A percentile compares a stretch with the other conserved stretches of the same genome.
These are phyloP conservation scores for Lamellibrachia luymesi DNA, from an alignment of 1,140 invertebrate species.

Conservation along the genomic window DNA sequence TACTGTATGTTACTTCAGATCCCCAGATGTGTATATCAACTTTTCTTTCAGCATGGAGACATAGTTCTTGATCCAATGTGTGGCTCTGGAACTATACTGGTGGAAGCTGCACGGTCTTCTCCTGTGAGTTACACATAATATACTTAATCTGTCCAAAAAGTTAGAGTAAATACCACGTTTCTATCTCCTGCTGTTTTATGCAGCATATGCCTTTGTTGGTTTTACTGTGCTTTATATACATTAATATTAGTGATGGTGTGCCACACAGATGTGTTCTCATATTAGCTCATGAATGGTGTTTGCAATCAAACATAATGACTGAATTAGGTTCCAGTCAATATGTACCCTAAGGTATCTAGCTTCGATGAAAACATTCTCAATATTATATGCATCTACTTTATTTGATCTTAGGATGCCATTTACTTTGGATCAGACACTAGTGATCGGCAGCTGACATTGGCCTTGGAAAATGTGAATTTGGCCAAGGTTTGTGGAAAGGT, in stretches of 20 bases:
- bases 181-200: background rate
- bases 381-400: background rate
- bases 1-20: background rate
- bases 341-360: background rate
- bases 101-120: background rate
- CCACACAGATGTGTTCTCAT: background rate
- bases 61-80: constrained; percentile 14
- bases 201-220: no score
- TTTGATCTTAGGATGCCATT: background rate
- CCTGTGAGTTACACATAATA: background rate
- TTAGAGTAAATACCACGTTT: background rate
- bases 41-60: constrained; percentile 9
- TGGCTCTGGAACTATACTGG: constrained; percentile 8
- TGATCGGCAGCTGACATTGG: background rate
- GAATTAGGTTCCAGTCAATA: background rate
- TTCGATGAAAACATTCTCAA: background rate
- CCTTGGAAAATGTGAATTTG: constrained; percentile 12
- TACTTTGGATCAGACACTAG: background rate
- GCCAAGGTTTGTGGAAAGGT: constrained; percentile 1
- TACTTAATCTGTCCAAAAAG: background rate
- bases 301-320: background rate
- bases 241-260: background rate
- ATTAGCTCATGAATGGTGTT: background rate
- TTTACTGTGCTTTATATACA: background rate
- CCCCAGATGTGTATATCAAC: background rate